Conservation (phyloP, 2,113 vertebrate genomes). For the Bufo bufo region DNA sequence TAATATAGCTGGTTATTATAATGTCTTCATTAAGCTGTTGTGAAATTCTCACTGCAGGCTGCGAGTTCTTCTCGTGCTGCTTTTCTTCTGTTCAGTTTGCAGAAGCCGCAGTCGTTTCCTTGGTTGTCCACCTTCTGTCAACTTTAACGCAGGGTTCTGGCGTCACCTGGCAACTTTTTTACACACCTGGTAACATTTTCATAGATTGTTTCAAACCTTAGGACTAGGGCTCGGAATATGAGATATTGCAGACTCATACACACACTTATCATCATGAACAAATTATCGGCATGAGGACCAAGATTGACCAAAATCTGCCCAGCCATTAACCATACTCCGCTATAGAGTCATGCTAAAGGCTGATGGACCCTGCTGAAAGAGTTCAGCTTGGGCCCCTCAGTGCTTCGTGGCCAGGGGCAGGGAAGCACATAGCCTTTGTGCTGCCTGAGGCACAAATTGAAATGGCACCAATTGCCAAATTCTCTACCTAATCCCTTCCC, state of each 20-base stretch:
- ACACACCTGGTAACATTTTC: background rate
- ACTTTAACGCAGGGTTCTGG: background rate
- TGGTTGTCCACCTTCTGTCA: background rate
- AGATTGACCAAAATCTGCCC: too few species aligned
- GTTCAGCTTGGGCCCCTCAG: too few species aligned
- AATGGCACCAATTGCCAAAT: too few species aligned
- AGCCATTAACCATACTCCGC: too few species aligned
- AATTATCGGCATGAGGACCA: background rate
- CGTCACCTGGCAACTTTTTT: background rate
- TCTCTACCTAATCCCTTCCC: too few species aligned
- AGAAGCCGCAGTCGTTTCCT: background rate
- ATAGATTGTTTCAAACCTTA: background rate
- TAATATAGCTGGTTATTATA: slow-evolving; percentile 52
- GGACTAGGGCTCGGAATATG: background rate
- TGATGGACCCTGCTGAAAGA: too few species aligned
- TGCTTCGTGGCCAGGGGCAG: too few species aligned
- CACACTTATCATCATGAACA: background rate
- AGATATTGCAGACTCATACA: background rate
- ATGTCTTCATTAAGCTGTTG: slow-evolving; percentile 42
- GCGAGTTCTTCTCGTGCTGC: background rate
- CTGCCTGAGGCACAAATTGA: too few species aligned
- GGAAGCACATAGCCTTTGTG: too few species aligned
- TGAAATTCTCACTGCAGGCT: slow-evolving; percentile 35
- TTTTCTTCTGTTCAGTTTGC: background rate
- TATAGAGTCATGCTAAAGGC: too few species aligned